A percentile compares a stretch with the other conserved stretches of the same genome.
Evolutionary conservation across 2,888 invertebrate genomes (phyloP).

Genomic region (Pseudolycoriella hygida): DNA sequence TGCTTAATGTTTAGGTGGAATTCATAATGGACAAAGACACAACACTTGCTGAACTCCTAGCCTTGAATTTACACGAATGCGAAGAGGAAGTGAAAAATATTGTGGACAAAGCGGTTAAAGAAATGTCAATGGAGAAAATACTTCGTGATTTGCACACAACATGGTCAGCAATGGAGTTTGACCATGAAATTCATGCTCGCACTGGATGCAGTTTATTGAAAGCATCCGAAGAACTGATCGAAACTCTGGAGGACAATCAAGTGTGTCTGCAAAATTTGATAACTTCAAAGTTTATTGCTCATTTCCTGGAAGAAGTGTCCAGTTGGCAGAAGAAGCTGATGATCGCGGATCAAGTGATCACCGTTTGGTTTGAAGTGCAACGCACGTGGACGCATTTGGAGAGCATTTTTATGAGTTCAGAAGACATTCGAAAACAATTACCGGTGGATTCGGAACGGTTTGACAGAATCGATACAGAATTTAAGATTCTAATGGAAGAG

Average conservation of each 20-base stretch:
- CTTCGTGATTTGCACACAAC: constrained; percentile 76
- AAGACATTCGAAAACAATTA: constrained; percentile 85
- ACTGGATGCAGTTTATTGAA: constrained; percentile 73
- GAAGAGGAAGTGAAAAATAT: constrained; percentile 96
- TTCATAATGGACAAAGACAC: constrained; percentile 89
- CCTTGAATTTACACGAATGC: constrained; percentile 85
- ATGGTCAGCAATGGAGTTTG: constrained; percentile 84
- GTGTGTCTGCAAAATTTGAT: constrained; percentile 87
- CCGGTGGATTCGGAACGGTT: constrained; percentile 88
- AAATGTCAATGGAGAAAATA: constrained; percentile 96
- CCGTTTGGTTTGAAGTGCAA: constrained; percentile 90
- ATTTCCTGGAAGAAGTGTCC: constrained; percentile 88
- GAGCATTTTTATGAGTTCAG: constrained; percentile 95
- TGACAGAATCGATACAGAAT: constrained; percentile 76
- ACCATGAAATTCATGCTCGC: constrained; percentile 71
- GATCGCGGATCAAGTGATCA: constrained; percentile 84
- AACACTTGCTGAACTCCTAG: constrained; percentile 78
- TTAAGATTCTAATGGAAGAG: constrained; percentile 46
- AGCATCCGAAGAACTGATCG: constrained; percentile 89
- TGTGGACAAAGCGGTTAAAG: constrained; percentile 95
- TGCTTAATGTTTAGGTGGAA: constrained; percentile 43
- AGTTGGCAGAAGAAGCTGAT: constrained; percentile 85
- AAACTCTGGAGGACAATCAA: constrained; percentile 95
- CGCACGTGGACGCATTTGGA: constrained; percentile 94
- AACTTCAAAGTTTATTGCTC: constrained; percentile 91